These are phyloP conservation scores for Tokudaia tokunoshimensis DNA, from an alignment of 2,797 vertebrate species.

Conservation along the genomic window DNA sequence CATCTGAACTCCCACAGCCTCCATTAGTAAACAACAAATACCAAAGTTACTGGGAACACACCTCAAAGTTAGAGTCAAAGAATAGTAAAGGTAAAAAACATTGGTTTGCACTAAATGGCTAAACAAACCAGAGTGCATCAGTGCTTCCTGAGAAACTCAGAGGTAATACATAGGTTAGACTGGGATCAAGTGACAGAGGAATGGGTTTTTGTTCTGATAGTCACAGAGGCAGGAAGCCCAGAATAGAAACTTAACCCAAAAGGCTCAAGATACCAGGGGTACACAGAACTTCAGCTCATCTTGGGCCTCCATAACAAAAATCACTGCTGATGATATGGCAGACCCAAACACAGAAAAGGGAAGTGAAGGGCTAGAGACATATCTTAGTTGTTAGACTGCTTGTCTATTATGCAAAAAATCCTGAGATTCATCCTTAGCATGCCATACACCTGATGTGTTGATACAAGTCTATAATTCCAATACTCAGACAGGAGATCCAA, in stretches of 20 bases:
- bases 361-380: neutral
- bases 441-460: neutral
- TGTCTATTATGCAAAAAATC: neutral
- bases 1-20: neutral
- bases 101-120: neutral
- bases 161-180: neutral
- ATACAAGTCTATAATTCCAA: neutral
- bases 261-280: neutral
- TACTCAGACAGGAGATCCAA: neutral
- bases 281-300: neutral
- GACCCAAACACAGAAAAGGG: neutral
- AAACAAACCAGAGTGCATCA: neutral
- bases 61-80: neutral
- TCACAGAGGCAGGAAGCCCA: rapidly evolving
- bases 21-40: neutral
- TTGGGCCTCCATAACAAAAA: neutral
- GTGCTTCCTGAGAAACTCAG: rapidly evolving
- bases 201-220: neutral
- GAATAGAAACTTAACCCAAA: neutral
- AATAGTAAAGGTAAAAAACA: neutral
- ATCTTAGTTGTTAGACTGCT: neutral
- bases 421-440: neutral
- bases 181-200: rapidly evolving
- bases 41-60: neutral
- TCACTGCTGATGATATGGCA: neutral